Percentiles rank a stretch among this genome's conserved stretches.
Conservation (phyloP, 2,113 vertebrate genomes). For the Semicossyphus pulcher region DNA sequence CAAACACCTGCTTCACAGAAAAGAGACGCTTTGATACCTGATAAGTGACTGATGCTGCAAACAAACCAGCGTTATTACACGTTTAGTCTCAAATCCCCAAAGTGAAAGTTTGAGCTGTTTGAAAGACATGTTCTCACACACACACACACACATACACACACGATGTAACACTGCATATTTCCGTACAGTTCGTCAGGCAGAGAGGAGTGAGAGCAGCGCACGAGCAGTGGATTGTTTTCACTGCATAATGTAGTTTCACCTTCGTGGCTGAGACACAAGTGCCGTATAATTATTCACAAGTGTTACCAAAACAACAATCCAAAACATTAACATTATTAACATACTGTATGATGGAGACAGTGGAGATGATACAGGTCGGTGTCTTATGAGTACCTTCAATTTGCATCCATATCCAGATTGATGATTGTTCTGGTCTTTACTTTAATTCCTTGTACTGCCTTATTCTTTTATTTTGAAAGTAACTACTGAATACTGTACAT, state of each 20-base stretch:
- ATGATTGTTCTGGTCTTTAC: not conserved
- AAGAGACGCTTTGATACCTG: constrained; percentile 28
- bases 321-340: constrained; percentile 14
- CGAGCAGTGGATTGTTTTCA: constrained; percentile 59
- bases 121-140: not conserved
- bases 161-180: constrained; percentile 28
- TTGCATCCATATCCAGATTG: not conserved
- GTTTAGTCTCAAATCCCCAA: constrained; percentile 34
- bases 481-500: too few species aligned
- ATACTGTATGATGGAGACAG: not conserved
- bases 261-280: constrained; percentile 21
- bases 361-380: not conserved
- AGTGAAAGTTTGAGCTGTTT: constrained; percentile 19
- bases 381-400: not conserved
- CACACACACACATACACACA: not conserved
- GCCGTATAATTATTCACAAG: constrained; percentile 31
- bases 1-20: constrained; percentile 24
- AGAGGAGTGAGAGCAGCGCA: constrained; percentile 35
- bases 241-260: constrained; percentile 69
- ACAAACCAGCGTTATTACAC: constrained; percentile 35
- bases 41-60: constrained; percentile 18
- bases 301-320: constrained; percentile 8
- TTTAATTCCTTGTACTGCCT: not conserved
- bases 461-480: not conserved
- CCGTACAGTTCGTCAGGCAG: constrained; percentile 13